Conservation (phyloP, 2,797 vertebrate species). For the Acomys russatus region DNA sequence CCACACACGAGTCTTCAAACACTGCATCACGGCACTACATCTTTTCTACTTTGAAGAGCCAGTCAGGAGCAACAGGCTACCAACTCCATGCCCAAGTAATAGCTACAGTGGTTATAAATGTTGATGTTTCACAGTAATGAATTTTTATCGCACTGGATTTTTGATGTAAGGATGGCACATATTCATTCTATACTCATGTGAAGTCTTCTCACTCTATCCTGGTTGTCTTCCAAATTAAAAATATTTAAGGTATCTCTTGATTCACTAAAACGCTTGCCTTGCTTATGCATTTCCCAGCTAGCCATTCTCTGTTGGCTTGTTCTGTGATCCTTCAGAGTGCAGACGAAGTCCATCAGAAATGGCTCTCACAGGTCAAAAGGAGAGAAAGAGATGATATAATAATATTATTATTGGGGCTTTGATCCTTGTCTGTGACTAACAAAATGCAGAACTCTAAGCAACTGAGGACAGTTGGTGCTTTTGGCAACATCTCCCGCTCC, state of each 20-base stretch:
- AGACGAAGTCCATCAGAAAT: background rate
- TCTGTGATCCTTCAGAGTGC: background rate
- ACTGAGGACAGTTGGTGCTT: background rate
- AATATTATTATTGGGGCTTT: background rate
- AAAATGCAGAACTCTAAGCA: background rate
- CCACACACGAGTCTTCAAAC: background rate
- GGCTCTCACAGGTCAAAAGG: background rate
- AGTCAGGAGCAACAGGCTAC: background rate
- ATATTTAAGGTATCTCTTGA: background rate
- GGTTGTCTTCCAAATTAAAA: constrained; percentile 13
- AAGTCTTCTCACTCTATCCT: background rate
- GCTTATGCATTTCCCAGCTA: background rate
- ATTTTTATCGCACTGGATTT: constrained; percentile 44
- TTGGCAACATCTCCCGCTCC: background rate
- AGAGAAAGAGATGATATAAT: no score
- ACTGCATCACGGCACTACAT: background rate
- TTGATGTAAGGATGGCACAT: background rate
- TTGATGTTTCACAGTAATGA: constrained; percentile 27
- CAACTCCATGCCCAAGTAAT: background rate
- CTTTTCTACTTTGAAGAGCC: constrained; percentile 30
- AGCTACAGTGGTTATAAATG: background rate
- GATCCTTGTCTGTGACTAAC: background rate
- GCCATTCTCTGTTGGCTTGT: background rate
- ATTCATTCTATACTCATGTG: background rate
- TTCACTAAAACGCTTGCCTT: background rate